Conservation (phyloP, 1,140 invertebrate species). For the Brachionus angularis region DNA sequence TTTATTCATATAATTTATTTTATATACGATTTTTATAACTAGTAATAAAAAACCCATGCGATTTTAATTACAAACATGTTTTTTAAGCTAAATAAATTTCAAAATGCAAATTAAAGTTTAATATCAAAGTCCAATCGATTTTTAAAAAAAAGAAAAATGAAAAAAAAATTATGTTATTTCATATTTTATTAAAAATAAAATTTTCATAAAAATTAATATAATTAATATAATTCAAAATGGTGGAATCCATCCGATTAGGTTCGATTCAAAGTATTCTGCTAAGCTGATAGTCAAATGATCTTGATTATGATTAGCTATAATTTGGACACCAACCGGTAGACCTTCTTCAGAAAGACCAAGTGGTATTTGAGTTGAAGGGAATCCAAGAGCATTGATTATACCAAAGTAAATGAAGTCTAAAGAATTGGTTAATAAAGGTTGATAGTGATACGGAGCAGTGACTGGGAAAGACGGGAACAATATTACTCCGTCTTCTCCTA, state of each 20-base stretch:
- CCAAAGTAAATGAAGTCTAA: constrained; percentile 83
- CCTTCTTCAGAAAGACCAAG: constrained; percentile 77
- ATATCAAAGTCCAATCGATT: no score
- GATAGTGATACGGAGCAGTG: constrained; percentile 78
- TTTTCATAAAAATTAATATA: no score
- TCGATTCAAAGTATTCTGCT: constrained; percentile 71
- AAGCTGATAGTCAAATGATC: constrained; percentile 77
- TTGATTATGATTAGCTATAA: constrained; percentile 70
- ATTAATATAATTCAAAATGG: constrained; percentile 28
- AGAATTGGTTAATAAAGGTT: constrained; percentile 68
- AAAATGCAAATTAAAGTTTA: no score
- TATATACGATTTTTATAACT: no score
- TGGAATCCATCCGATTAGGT: constrained; percentile 31
- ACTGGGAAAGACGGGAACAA: constrained; percentile 77
- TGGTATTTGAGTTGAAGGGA: constrained; percentile 80
- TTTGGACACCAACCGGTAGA: constrained; percentile 80
- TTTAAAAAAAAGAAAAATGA: no score
- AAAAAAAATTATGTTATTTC: no score
- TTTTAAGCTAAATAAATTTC: no score
- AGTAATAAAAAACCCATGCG: no score
- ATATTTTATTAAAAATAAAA: no score
- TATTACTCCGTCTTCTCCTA: constrained; percentile 71
- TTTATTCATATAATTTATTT: no score
- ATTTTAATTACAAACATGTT: no score
- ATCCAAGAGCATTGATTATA: constrained; percentile 77